These are phyloP conservation scores for Stenopsyche tienmushanensis DNA, from an alignment of 1,140 invertebrate species.

Conservation along the genomic window DNA sequence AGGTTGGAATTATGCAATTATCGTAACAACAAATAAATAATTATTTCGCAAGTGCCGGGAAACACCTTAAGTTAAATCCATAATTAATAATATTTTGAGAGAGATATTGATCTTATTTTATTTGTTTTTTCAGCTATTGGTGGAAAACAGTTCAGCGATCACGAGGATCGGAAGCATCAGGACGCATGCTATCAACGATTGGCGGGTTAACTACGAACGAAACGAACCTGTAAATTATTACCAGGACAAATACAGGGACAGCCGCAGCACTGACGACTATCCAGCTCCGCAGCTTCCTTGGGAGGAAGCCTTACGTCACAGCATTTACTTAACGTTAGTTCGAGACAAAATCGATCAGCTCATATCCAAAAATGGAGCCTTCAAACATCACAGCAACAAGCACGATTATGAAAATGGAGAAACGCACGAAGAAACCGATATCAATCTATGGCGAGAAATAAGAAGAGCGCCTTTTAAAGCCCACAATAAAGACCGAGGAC, in stretches of 20 bases:
- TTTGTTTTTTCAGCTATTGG: slow-evolving; percentile 15
- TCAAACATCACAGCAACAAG: slow-evolving; percentile 10
- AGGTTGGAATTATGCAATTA: slow-evolving; percentile 17
- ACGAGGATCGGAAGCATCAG: slow-evolving; percentile 9
- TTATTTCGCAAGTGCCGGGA: slow-evolving; percentile 24
- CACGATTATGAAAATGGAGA: slow-evolving; percentile 36
- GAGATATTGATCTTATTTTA: not conserved
- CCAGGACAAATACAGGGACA: not conserved
- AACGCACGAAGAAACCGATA: slow-evolving; percentile 51
- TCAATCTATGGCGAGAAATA: slow-evolving; percentile 55
- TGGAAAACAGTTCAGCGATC: not conserved
- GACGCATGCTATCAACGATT: not conserved
- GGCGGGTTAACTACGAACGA: not conserved
- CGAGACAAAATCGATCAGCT: slow-evolving; percentile 54
- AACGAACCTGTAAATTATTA: not conserved
- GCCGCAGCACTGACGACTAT: not conserved
- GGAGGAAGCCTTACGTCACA: slow-evolving; percentile 60
- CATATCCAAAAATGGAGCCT: slow-evolving; percentile 43
- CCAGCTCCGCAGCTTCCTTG: slow-evolving; percentile 48
- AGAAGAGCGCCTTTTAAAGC: slow-evolving; percentile 57
- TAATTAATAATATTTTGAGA: not conserved
- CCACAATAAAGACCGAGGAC: slow-evolving; percentile 46
- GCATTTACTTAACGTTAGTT: slow-evolving; percentile 59
- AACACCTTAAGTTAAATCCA: slow-evolving; percentile 16
- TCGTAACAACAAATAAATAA: slow-evolving; percentile 22